Percentiles rank a stretch among this genome's conserved stretches.
These are phyloP conservation scores for Sylvicola fuscatus DNA, from an alignment of 2,888 invertebrate genomes.

Conservation along the genomic window DNA sequence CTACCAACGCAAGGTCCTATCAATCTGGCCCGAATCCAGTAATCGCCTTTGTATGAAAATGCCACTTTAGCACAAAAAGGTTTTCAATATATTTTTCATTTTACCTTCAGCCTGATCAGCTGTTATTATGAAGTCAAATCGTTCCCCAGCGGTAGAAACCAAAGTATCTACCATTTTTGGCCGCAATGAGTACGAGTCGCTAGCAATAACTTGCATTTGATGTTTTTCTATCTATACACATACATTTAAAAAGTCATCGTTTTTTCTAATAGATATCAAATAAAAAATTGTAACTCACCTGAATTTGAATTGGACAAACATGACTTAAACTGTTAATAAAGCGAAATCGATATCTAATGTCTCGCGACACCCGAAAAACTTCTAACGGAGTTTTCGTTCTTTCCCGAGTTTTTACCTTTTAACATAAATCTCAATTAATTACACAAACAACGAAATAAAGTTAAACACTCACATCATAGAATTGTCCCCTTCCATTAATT, in stretches of 20 bases:
- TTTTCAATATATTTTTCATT: too few relatives aligned
- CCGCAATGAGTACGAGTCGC: conserved; percentile 17
- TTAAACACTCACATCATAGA: conserved; percentile 8
- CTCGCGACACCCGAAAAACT: conserved; percentile 6
- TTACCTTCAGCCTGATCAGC: conserved; percentile 14
- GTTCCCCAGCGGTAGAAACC: conserved; percentile 25
- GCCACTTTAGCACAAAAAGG: background rate
- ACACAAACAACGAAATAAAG: background rate
- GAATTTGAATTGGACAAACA: conserved; percentile 18
- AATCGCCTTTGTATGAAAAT: conserved; percentile 10
- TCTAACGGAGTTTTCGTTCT: conserved; percentile 10
- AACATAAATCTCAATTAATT: background rate
- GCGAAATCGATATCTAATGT: conserved; percentile 20
- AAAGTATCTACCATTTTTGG: conserved; percentile 15
- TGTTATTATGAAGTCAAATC: conserved; percentile 27
- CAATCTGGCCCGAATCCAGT: conserved; percentile 13
- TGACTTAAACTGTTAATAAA: conserved; percentile 19
- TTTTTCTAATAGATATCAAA: conserved; percentile 29
- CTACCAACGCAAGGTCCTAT: conserved; percentile 11
- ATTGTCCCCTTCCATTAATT: conserved; percentile 17
- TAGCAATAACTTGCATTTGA: conserved; percentile 16
- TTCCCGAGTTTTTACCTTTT: background rate
- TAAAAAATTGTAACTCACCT: conserved; percentile 9
- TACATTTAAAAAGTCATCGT: conserved; percentile 61
- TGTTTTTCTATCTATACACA: conserved; percentile 16